Evolutionary conservation across 2,888 invertebrate species (phyloP).

Genomic region (Dynastes maya): DNA sequence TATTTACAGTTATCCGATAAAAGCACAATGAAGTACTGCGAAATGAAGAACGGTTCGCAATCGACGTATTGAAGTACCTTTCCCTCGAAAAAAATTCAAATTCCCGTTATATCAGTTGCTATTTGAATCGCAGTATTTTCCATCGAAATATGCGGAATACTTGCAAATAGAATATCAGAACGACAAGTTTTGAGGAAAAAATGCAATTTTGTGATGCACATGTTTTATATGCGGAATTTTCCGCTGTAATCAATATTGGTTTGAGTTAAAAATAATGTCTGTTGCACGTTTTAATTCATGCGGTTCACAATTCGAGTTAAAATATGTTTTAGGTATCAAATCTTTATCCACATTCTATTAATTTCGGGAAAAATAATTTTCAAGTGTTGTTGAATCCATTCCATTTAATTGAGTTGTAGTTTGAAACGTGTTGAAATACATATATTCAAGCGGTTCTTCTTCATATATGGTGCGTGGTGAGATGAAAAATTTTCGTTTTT

Average conservation of each 20-base stretch:
- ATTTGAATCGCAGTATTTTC: background rate
- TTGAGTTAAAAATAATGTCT: background rate
- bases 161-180: background rate
- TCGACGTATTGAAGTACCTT: background rate
- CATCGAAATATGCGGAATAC: too few relatives aligned
- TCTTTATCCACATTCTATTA: too few relatives aligned
- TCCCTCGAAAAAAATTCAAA: background rate
- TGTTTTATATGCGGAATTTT: background rate
- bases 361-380: too few relatives aligned
- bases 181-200: background rate
- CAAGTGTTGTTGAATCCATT: too few relatives aligned
- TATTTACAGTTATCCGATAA: conserved; percentile 25
- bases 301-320: too few relatives aligned
- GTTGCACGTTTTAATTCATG: too few relatives aligned
- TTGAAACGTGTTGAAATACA: too few relatives aligned
- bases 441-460: too few relatives aligned
- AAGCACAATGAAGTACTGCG: conserved; percentile 26
- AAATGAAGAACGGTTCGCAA: conserved; percentile 21
- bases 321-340: too few relatives aligned
- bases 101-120: background rate
- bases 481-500: too few relatives aligned
- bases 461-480: too few relatives aligned
- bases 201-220: background rate
- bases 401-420: too few relatives aligned
- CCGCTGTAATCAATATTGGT: background rate